phyloP scores from a whole-genome alignment of 2,797 vertebrate species.

The Pseudomugil gertrudae region DNA sequence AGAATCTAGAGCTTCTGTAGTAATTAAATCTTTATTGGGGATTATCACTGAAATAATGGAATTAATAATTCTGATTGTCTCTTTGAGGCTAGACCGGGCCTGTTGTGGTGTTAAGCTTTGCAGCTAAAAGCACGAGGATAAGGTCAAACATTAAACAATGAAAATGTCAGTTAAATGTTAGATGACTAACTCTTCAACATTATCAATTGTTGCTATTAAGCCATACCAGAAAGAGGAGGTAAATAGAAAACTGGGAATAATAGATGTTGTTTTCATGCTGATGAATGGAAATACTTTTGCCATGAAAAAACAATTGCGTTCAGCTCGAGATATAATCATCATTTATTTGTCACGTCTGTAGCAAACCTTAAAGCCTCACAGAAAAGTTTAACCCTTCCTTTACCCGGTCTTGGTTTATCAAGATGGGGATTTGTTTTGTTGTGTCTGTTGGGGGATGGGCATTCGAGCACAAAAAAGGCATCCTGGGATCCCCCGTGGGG shows the following conservation, averaged over 20 bases:
- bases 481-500: slow-evolving; percentile 14
- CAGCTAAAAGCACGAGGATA: not conserved
- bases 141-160: not conserved
- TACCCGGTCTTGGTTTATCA: slow-evolving; percentile 16
- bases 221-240: not conserved
- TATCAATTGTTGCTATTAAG: not conserved
- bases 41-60: not conserved
- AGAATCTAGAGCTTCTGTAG: not conserved
- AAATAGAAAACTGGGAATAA: not conserved
- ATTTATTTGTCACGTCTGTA: not conserved
- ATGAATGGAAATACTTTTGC: not conserved
- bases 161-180: not conserved
- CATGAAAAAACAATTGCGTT: not conserved
- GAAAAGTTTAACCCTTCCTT: slow-evolving; percentile 4
- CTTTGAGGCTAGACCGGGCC: not conserved
- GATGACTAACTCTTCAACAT: not conserved
- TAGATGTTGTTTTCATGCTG: not conserved
- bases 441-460: slow-evolving; percentile 68
- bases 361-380: not conserved
- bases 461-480: slow-evolving; percentile 17
- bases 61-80: not conserved
- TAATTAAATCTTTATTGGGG: not conserved
- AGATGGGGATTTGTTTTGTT: slow-evolving; percentile 64
- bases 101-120: not conserved
- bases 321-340: not conserved